phyloP scores from a whole-genome alignment of 2,888 invertebrate genomes.

The Urechis unicinctus region DNA sequence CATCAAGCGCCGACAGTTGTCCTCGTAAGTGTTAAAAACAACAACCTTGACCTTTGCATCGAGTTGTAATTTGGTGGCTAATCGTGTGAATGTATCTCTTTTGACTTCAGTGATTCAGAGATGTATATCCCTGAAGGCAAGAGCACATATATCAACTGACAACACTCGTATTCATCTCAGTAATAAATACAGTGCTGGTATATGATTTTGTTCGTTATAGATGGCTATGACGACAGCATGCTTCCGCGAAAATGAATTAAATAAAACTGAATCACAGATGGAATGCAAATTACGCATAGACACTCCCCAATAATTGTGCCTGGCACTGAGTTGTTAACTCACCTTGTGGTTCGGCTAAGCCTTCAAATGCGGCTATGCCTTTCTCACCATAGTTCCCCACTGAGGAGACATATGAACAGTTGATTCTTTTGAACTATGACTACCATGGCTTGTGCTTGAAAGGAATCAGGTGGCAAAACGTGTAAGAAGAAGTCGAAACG shows the following conservation, averaged over 20 bases:
- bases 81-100: constrained; percentile 58
- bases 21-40: constrained; percentile 68
- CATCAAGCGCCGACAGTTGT: constrained; percentile 55
- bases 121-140: constrained; percentile 54
- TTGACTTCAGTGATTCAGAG: constrained; percentile 59
- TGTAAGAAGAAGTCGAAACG: constrained; percentile 68
- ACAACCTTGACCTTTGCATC: constrained; percentile 62
- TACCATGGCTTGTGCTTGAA: constrained; percentile 62
- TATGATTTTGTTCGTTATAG: too few relatives aligned
- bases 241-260: background rate
- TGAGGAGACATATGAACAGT: constrained; percentile 72
- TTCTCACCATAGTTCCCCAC: constrained; percentile 72
- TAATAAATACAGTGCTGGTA: too few relatives aligned
- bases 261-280: too few relatives aligned
- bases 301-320: background rate
- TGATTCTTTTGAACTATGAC: constrained; percentile 62
- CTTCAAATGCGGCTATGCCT: constrained; percentile 54
- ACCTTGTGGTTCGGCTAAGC: constrained; percentile 42
- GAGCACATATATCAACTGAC: too few relatives aligned
- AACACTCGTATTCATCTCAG: too few relatives aligned
- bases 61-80: constrained; percentile 58
- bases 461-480: constrained; percentile 54
- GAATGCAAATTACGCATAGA: background rate
- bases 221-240: too few relatives aligned
- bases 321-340: background rate